phyloP scores from a whole-genome alignment of 30 jellyfish, hydroid and myxozoan genomes.

The Aurelia aurita complex sp. Pacific region DNA sequence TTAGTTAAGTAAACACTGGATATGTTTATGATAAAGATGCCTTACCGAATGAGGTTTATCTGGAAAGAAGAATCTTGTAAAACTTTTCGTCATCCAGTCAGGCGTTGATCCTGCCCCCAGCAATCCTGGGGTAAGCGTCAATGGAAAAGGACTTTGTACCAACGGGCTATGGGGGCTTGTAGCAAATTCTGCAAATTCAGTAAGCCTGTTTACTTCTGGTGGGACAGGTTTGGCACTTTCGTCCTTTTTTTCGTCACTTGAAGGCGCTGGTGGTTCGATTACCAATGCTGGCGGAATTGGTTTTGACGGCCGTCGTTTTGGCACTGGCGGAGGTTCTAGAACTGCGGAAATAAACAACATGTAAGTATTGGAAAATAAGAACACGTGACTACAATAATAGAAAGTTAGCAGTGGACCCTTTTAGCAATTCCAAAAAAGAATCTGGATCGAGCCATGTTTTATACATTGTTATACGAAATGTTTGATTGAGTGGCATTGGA shows the following conservation, averaged over 20 bases:
- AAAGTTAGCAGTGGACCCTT: no score
- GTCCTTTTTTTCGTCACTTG: slow-evolving; percentile 67
- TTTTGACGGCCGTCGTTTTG: slow-evolving; percentile 86
- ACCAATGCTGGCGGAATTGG: slow-evolving; percentile 96
- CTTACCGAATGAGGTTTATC: slow-evolving; percentile 90
- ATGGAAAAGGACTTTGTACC: slow-evolving; percentile 92
- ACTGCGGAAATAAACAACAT: neutral
- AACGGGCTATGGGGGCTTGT: slow-evolving; percentile 95
- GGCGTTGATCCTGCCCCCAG: slow-evolving; percentile 84
- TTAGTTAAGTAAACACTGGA: neutral
- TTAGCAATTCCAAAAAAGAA: no score
- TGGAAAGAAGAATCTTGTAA: slow-evolving; percentile 83
- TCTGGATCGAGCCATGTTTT: no score
- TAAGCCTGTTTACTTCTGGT: slow-evolving; percentile 71
- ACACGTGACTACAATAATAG: no score
- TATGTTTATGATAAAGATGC: neutral
- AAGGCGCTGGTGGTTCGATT: slow-evolving; percentile 72
- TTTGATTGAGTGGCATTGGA: no score
- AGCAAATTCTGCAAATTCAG: slow-evolving; percentile 94
- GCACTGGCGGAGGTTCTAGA: slow-evolving; percentile 50
- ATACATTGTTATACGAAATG: no score
- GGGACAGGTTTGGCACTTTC: slow-evolving; percentile 54
- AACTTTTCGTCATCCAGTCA: slow-evolving; percentile 87
- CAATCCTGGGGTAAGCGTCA: slow-evolving; percentile 90
- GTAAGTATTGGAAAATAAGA: no score